A percentile compares a stretch with the other conserved stretches of the same genome.
These are phyloP conservation scores for Xiphorhynchus erythropygius DNA, from an alignment of 2,797 vertebrate species.

Conservation along the genomic window DNA sequence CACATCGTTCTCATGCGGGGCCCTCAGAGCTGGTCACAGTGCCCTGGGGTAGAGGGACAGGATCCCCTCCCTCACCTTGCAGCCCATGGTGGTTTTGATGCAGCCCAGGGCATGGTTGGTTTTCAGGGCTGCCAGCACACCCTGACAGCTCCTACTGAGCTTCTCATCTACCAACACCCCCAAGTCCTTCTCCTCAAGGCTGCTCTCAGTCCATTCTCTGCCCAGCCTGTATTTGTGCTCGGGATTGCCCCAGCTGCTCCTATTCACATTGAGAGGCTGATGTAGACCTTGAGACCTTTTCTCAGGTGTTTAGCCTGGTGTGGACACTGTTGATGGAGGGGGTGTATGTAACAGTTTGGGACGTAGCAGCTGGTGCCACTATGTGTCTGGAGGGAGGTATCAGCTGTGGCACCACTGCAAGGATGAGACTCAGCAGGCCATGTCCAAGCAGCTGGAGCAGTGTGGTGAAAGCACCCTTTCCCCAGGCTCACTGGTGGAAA, in stretches of 20 bases:
- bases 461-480: background rate
- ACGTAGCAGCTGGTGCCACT: rapidly evolving
- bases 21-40: background rate
- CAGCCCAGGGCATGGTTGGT: background rate
- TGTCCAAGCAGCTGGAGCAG: background rate
- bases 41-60: background rate
- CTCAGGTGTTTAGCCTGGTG: background rate
- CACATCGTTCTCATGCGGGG: background rate
- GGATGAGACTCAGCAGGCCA: background rate
- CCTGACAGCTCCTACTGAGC: background rate
- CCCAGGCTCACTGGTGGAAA: background rate
- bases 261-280: background rate
- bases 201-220: background rate
- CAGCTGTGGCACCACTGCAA: background rate
- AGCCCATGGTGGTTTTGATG: rapidly evolving
- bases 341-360: background rate
- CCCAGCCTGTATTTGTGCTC: no score
- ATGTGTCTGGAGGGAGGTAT: background rate
- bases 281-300: background rate
- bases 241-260: background rate
- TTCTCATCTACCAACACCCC: background rate
- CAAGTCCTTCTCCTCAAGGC: background rate
- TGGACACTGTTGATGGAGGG: background rate
- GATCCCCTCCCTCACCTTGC: background rate
- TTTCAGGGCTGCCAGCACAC: background rate